Evolutionary conservation across 2,888 invertebrate genomes (phyloP), one percentile per base, ranked within the genome.

Genomic region (Meganola albula): DNA sequence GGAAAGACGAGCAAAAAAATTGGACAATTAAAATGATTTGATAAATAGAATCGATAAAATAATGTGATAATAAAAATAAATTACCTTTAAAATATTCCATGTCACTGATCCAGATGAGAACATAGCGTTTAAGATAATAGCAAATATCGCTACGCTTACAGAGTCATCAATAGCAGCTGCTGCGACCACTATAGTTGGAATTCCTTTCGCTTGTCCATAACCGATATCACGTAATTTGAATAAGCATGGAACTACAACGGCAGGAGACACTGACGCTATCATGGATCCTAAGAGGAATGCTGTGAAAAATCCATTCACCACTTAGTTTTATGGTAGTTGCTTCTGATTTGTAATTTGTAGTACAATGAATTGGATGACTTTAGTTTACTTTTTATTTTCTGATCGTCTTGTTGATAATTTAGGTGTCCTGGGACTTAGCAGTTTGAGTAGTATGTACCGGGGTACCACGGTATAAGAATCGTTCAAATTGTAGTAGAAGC

Each of bases 91-190:
- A 31, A 91, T 88, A 55, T 90, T 89, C 46, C 87, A 88, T 44
- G 89, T 88, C 1, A 88, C 54, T 10, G 90, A 88, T 58, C 91
- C 90, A 12, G 89, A 72, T 0, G 92, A 91, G 59, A 93, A 93
- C 88, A 94, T 91, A 27, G 94, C 90, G 48, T 93, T 93, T 42
- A 94, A 87, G 37, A 93, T 87, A 16, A 96, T 92, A 10, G 95
- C 93, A 61, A 93, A 96, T 10, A 92, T 90, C 10, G 95, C 95
- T 10, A 97, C 96, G 12, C 96, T 95, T n/a, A 93, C 87, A 1
- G 96, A 95, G 73, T 97, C 96, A 59, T 96, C 96, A 28, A 96
- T 91, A 37, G 95, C 94, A 6, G 96, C 91, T 1, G 96, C 91
- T 1, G 96, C 96, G 11, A 96, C 92, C 5, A 96, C 91, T 27